Evolutionary conservation across 2,888 invertebrate species (phyloP), one percentile per base, ranked within the genome.

Genomic region (Alentia gelatinosa): DNA sequence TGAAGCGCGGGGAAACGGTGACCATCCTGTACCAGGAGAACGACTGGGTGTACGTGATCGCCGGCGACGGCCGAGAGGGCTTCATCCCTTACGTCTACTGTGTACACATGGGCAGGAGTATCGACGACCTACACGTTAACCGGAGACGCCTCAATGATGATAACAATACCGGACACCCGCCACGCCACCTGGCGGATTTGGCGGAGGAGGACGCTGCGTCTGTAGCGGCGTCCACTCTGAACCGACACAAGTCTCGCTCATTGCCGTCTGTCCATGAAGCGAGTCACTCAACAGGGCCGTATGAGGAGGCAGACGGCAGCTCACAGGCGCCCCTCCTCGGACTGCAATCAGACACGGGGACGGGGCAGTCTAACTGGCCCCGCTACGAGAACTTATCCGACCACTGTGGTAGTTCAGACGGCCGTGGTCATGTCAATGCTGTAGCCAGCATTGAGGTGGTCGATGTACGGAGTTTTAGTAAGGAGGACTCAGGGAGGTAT

Each of bases 21-120:
- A 98, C 98, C 96, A 98, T 99, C 92, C 96, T 99, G 92, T 99
- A 99, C 96, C 97, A 98, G 93, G 99, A 99, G 96, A 98, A 99
- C 95, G 99, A 99, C 96, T 99, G 99, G 99, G 98, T 98, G 12
- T 99, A 99, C 96, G 98, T 99, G 0, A 98, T 99, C 1, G 98
- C 98, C 19, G 98, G 98, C 23, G 98, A 98, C 30, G 97, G 98
- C 50, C 97, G 98, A 95, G 98, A 99, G 96, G 99, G 99, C 0
- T 99, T 99, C 95, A 98, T 99, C 94, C 99, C 99, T 0, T 98
- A 98, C 95, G 98, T 98, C 0, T 99, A 98, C 96, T 98, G 98
- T 95, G 98, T 98, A 0, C 98, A 98, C n/a, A 37, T 88, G 33
- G 84, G 63, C n/a, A 42, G 75, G 33, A 79, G 47, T 47, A 50